Evolutionary conservation across 2,888 invertebrate genomes (phyloP).

Genomic region (Leucania comma): DNA sequence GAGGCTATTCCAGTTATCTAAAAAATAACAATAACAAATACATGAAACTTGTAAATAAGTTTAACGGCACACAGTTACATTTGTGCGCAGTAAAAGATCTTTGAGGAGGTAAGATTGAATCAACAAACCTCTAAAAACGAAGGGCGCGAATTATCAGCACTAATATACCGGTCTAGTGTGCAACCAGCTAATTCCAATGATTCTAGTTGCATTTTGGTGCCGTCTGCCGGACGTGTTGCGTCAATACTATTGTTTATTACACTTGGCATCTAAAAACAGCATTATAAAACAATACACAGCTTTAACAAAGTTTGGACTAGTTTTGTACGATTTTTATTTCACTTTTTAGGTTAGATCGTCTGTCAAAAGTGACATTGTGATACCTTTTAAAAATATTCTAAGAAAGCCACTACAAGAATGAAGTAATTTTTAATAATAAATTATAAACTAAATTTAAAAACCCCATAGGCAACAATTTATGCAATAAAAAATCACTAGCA

Average conservation of each 20-base stretch:
- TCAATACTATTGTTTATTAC: conserved; percentile 78
- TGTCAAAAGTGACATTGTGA: conserved; percentile 61
- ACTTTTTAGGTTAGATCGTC: conserved; percentile 70
- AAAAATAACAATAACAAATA: conserved; percentile 44
- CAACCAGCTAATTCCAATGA: conserved; percentile 95
- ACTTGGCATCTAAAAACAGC: conserved; percentile 85
- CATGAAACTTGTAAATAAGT: not conserved
- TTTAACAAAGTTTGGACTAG: conserved; percentile 58
- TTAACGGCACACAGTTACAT: not conserved
- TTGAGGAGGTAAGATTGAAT: conserved; percentile 5
- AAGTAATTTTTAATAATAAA: conserved; percentile 21
- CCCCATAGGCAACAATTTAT: conserved; percentile 3
- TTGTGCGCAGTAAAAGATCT: not conserved
- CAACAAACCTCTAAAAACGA: conserved; percentile 91
- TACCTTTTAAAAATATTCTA: conserved; percentile 55
- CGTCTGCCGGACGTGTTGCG: conserved; percentile 75
- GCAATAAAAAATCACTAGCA: conserved; percentile 8
- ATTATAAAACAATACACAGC: conserved; percentile 65
- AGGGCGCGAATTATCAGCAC: conserved; percentile 93
- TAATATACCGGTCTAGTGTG: conserved; percentile 94
- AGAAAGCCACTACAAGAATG: conserved; percentile 13
- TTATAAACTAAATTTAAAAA: conserved; percentile 41
- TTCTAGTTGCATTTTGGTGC: conserved; percentile 90
- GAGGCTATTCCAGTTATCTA: conserved; percentile 92
- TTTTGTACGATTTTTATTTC: conserved; percentile 56